A percentile compares a stretch with the other conserved stretches of the same genome.
phyloP scores from a whole-genome alignment of 2,888 invertebrate species.

The Nematopogon swammerdamellus region DNA sequence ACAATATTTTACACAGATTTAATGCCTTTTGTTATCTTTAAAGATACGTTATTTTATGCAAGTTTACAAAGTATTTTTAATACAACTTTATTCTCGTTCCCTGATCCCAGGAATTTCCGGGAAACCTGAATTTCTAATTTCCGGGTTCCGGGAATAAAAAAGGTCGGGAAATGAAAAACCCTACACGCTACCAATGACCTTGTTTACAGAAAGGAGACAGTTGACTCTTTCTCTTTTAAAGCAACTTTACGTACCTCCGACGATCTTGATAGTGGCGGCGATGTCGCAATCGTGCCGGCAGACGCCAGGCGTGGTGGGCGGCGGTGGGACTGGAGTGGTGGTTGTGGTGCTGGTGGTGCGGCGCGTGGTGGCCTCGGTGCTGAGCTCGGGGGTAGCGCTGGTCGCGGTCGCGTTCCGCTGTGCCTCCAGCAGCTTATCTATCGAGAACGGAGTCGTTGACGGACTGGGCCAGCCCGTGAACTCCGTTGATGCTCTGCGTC shows the following conservation, averaged over 20 bases:
- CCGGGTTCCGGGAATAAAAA: too few relatives aligned
- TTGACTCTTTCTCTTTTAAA: too few relatives aligned
- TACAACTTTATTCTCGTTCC: too few relatives aligned
- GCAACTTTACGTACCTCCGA: slow-evolving; percentile 65
- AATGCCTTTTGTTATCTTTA: too few relatives aligned
- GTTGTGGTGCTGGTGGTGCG: slow-evolving; percentile 58
- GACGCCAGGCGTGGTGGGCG: slow-evolving; percentile 75
- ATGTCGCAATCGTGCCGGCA: slow-evolving; percentile 79
- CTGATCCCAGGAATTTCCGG: too few relatives aligned
- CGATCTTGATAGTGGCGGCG: slow-evolving; percentile 81
- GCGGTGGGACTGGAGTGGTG: slow-evolving; percentile 67
- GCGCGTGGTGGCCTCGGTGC: slow-evolving; percentile 46
- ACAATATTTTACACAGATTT: too few relatives aligned
- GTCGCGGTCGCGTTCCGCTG: slow-evolving; percentile 61
- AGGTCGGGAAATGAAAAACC: too few relatives aligned
- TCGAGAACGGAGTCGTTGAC: slow-evolving; percentile 82
- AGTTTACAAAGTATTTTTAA: too few relatives aligned
- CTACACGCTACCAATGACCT: too few relatives aligned
- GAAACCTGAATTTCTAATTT: too few relatives aligned
- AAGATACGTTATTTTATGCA: too few relatives aligned
- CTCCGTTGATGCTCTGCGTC: slow-evolving; percentile 74
- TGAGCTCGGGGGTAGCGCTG: slow-evolving; percentile 36
- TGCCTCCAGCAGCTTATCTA: slow-evolving; percentile 73
- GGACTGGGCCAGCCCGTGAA: slow-evolving; percentile 91
- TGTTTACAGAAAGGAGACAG: too few relatives aligned